A percentile compares a stretch with the other conserved stretches of the same genome.
phyloP scores from a whole-genome alignment of 2,888 invertebrate species.

The Gasteruption jaculator region DNA sequence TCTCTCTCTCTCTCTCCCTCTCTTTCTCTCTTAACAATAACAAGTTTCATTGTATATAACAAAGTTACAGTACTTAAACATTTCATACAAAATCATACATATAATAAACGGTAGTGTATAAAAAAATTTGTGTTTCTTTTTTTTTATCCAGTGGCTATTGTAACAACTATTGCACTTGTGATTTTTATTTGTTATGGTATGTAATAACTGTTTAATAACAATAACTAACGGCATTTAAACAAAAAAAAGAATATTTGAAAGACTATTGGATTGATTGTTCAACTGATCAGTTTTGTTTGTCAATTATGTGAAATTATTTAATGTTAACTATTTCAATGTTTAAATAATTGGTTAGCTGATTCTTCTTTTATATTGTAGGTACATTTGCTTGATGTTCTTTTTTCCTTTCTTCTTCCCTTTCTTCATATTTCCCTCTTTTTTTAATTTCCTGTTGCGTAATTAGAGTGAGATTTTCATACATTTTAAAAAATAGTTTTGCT shows the following conservation, averaged over 20 bases:
- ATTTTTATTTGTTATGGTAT: slow-evolving; percentile 32
- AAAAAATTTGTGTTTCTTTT: slow-evolving; percentile 13
- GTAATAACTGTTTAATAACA: slow-evolving; percentile 15
- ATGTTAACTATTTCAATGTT: slow-evolving; percentile 1
- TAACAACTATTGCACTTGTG: slow-evolving; percentile 52
- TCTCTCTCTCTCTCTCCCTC: neutral
- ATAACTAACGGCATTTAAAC: slow-evolving; percentile 19
- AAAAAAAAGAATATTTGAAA: slow-evolving; percentile 24
- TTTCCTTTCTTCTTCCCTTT: slow-evolving; percentile 26
- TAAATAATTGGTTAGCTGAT: slow-evolving; percentile 15
- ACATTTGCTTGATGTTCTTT: slow-evolving; percentile 36
- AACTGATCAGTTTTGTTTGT: too few relatives aligned
- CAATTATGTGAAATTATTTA: too few relatives aligned
- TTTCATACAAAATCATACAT: slow-evolving; percentile 5
- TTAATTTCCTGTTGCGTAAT: neutral
- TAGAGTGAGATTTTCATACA: too few relatives aligned
- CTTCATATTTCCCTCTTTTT: slow-evolving; percentile 12
- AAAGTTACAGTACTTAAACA: slow-evolving; percentile 1
- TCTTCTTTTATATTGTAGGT: slow-evolving; percentile 31
- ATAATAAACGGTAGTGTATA: too few relatives aligned
- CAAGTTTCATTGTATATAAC: neutral
- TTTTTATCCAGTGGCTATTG: slow-evolving; percentile 40
- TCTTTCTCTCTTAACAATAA: neutral
- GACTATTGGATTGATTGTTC: slow-evolving; percentile 25
- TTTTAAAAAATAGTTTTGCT: too few relatives aligned